These are phyloP conservation scores for Incurvaria masculella DNA, from an alignment of 2,888 invertebrate genomes.

Conservation along the genomic window DNA sequence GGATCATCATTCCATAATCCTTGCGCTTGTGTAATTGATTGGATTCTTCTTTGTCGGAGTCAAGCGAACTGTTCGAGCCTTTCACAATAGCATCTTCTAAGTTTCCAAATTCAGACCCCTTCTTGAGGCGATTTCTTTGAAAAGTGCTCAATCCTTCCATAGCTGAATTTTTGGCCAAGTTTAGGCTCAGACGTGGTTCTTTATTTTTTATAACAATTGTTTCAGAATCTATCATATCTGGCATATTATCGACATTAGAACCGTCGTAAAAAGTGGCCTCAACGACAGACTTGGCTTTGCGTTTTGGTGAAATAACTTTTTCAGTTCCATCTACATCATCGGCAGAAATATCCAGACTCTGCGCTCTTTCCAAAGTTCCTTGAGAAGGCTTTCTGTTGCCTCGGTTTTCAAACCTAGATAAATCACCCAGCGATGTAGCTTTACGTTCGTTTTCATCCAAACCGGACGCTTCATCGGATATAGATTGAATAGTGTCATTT, in stretches of 20 bases:
- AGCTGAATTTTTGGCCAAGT: conserved; percentile 49
- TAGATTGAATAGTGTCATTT: conserved; percentile 44
- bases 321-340: conserved; percentile 47
- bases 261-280: conserved; percentile 46
- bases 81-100: conserved; percentile 72
- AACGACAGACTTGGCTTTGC: conserved; percentile 61
- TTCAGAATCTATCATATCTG: conserved; percentile 44
- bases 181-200: conserved; percentile 55
- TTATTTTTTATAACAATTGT: conserved; percentile 45
- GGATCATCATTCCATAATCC: conserved; percentile 6
- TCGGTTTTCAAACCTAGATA: conserved; percentile 62
- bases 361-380: conserved; percentile 71
- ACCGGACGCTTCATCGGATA: conserved; percentile 44
- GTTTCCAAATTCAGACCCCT: conserved; percentile 73
- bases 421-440: conserved; percentile 76
- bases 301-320: conserved; percentile 50
- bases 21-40: conserved; percentile 24
- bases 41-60: conserved; percentile 37
- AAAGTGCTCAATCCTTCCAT: conserved; percentile 67
- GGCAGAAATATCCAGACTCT: conserved; percentile 72
- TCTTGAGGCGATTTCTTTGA: conserved; percentile 66
- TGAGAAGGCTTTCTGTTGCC: conserved; percentile 44
- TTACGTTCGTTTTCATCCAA: conserved; percentile 64
- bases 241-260: conserved; percentile 36
- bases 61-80: conserved; percentile 45